phyloP scores from a whole-genome alignment of 2,797 vertebrate genomes.

The Eurystomus glaucurus region DNA sequence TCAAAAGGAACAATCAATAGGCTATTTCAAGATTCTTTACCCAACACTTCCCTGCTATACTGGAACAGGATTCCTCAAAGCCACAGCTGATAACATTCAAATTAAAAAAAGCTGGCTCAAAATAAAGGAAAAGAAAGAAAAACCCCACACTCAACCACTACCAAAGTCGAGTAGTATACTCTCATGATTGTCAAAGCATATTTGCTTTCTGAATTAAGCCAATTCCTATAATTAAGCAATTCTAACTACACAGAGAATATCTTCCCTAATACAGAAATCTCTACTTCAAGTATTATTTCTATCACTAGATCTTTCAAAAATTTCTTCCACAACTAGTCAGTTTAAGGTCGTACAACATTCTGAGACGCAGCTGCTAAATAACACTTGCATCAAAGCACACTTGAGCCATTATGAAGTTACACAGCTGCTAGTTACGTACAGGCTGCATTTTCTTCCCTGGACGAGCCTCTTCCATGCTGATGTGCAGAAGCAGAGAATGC shows the following conservation, averaged over 20 bases:
- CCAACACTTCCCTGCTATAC: background rate
- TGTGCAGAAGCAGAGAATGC: constrained; percentile 23
- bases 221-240: background rate
- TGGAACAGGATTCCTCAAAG: background rate
- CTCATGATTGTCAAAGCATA: background rate
- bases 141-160: background rate
- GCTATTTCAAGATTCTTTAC: background rate
- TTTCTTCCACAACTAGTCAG: background rate
- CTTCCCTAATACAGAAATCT: background rate
- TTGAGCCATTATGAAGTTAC: background rate
- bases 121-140: background rate
- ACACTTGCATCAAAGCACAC: background rate
- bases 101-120: background rate
- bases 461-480: constrained; percentile 78
- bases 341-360: constrained; percentile 23
- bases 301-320: constrained; percentile 3
- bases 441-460: constrained; percentile 78
- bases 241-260: background rate
- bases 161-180: background rate
- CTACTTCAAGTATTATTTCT: background rate
- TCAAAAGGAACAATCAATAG: background rate
- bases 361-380: constrained; percentile 16
- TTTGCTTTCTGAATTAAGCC: background rate
- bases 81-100: background rate
- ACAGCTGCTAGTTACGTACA: constrained; percentile 77